Percentiles rank a stretch among this genome's conserved stretches.
These are phyloP conservation scores for Griposia aprilina DNA, from an alignment of 2,888 invertebrate species.

Conservation along the genomic window DNA sequence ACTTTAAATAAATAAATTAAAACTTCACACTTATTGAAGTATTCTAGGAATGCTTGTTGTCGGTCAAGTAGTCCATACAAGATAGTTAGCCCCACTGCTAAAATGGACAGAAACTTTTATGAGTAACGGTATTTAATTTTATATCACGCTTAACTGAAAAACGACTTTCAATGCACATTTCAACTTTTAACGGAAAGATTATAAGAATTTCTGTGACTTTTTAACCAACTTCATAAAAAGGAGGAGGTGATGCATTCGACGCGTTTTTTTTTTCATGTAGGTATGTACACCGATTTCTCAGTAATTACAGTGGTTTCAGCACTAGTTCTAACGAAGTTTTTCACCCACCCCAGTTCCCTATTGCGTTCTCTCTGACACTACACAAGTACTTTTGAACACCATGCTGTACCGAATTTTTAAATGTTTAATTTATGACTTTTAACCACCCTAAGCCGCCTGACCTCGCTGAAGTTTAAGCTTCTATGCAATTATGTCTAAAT, in stretches of 20 bases:
- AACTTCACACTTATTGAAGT: slow-evolving; percentile 16
- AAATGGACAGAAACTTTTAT: neutral
- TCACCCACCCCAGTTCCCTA: neutral
- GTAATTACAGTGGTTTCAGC: no score
- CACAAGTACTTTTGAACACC: neutral
- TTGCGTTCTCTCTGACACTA: neutral
- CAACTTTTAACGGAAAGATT: neutral
- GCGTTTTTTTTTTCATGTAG: neutral
- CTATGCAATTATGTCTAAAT: slow-evolving; percentile 64
- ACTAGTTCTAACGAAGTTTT: neutral
- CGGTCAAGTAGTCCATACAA: neutral
- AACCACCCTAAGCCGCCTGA: neutral
- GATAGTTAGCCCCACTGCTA: neutral
- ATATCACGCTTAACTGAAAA: neutral
- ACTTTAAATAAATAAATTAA: slow-evolving; percentile 36
- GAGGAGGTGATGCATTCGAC: neutral
- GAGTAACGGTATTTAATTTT: neutral
- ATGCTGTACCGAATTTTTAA: neutral
- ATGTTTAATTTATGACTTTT: neutral
- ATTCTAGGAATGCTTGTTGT: neutral
- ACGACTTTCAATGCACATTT: neutral
- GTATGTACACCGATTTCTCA: neutral
- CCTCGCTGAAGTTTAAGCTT: slow-evolving; percentile 48
- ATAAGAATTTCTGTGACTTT: neutral
- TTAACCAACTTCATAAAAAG: neutral